A percentile compares a stretch with the other conserved stretches of the same genome.
Evolutionary conservation across 1,140 invertebrate genomes (phyloP).

Genomic region (Conopomorpha cramerella): DNA sequence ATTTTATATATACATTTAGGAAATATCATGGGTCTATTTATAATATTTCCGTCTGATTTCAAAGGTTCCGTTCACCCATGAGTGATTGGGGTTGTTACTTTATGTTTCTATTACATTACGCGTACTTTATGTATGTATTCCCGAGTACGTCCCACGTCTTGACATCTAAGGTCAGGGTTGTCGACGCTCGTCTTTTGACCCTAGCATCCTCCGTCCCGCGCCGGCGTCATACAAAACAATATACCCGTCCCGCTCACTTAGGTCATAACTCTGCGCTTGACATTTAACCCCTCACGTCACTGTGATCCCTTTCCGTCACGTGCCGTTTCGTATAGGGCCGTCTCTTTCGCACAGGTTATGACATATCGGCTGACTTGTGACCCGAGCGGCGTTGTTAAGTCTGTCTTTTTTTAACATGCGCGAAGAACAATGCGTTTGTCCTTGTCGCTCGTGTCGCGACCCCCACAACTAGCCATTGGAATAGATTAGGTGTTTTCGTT

Average conservation of each 20-base stretch:
- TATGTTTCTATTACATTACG: too few species aligned
- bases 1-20: too few species aligned
- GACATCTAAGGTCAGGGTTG: conserved; percentile 50
- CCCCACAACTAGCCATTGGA: conserved; percentile 51
- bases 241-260: conserved; percentile 27
- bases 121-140: too few species aligned
- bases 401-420: conserved; percentile 30
- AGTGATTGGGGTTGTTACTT: too few species aligned
- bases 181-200: conserved; percentile 55
- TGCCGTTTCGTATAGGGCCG: conserved; percentile 13
- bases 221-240: conserved; percentile 18
- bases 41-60: too few species aligned
- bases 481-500: conserved; percentile 60
- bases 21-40: too few species aligned
- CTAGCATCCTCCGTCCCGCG: conserved; percentile 20
- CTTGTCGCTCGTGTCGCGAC: conserved; percentile 41
- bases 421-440: conserved; percentile 22
- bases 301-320: conserved; percentile 32
- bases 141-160: conserved; percentile 34
- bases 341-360: conserved; percentile 52
- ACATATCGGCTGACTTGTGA: conserved; percentile 56
- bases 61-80: too few species aligned
- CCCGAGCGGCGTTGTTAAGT: conserved; percentile 25
- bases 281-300: conserved; percentile 54
- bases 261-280: conserved; percentile 52